Evolutionary conservation across 2,797 vertebrate genomes (phyloP).

Genomic region (Streptopelia turtur): DNA sequence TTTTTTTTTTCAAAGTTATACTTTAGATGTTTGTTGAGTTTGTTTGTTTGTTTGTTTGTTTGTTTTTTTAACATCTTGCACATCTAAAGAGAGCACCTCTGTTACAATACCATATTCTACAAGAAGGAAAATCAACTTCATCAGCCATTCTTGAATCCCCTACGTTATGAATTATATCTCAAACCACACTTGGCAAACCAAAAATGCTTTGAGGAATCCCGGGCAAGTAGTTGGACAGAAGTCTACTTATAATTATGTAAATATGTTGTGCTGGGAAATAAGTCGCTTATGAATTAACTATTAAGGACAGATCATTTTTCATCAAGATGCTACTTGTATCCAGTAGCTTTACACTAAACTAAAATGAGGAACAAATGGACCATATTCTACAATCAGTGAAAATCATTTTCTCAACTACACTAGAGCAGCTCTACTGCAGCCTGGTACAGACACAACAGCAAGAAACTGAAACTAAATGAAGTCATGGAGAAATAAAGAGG

Average conservation of each 20-base stretch:
- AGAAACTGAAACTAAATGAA: not conserved
- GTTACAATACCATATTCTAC: not conserved
- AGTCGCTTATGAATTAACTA: constrained; percentile 19
- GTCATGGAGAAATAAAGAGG: not conserved
- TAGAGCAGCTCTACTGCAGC: not conserved
- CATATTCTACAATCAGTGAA: not conserved
- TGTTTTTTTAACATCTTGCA: not conserved
- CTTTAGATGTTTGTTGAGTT: not conserved
- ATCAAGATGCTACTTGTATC: not conserved
- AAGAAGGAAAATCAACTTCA: constrained; percentile 32
- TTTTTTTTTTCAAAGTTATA: not conserved
- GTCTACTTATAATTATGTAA: constrained; percentile 28
- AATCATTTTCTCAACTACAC: not conserved
- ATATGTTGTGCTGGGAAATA: constrained; percentile 32
- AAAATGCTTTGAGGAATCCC: not conserved
- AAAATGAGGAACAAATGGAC: constrained; percentile 2
- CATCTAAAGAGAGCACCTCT: not conserved
- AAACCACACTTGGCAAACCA: constrained; percentile 23
- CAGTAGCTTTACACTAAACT: not conserved
- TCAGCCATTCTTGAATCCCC: not conserved
- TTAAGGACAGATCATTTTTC: not conserved
- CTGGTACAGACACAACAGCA: not conserved
- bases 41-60: not conserved
- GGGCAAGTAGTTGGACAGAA: constrained; percentile 12
- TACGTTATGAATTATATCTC: not conserved